Evolutionary conservation across 2,888 invertebrate genomes (phyloP).

Genomic region (Cryptocephalus moraei): DNA sequence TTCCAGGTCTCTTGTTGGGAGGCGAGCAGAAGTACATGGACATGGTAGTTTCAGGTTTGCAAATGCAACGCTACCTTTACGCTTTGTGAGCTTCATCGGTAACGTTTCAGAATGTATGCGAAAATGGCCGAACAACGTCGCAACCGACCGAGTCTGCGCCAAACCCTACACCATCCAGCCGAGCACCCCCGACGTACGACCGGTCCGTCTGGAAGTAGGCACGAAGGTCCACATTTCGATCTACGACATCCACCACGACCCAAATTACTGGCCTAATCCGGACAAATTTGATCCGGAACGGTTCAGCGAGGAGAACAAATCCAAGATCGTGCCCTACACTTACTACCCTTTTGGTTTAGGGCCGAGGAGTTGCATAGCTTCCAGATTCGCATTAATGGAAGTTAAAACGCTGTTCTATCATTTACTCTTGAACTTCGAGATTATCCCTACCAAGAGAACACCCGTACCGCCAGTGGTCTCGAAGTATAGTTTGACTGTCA

Average conservation of each 20-base stretch:
- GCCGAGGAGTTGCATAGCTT: conserved; percentile 43
- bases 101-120: conserved; percentile 18
- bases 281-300: background rate
- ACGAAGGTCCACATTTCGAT: conserved; percentile 31
- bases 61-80: conserved; percentile 19
- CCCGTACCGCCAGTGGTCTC: conserved; percentile 14
- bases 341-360: conserved; percentile 45
- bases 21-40: conserved; percentile 46
- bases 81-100: conserved; percentile 6
- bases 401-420: conserved; percentile 18
- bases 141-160: conserved; percentile 39
- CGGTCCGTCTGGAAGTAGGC: conserved; percentile 22
- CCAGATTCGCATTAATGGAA: conserved; percentile 34
- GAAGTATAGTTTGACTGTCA: conserved; percentile 15
- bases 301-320: conserved; percentile 14
- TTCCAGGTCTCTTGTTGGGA: too few relatives aligned
- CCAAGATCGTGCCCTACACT: conserved; percentile 38
- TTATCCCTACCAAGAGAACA: conserved; percentile 24
- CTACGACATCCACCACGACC: conserved; percentile 13
- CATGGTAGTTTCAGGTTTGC: conserved; percentile 22
- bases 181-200: conserved; percentile 14
- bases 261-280: background rate
- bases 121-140: conserved; percentile 16
- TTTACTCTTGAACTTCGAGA: conserved; percentile 22
- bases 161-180: conserved; percentile 36